phyloP scores from a whole-genome alignment of 2,113 vertebrate genomes.

The Sakesphorus luctuosus region DNA sequence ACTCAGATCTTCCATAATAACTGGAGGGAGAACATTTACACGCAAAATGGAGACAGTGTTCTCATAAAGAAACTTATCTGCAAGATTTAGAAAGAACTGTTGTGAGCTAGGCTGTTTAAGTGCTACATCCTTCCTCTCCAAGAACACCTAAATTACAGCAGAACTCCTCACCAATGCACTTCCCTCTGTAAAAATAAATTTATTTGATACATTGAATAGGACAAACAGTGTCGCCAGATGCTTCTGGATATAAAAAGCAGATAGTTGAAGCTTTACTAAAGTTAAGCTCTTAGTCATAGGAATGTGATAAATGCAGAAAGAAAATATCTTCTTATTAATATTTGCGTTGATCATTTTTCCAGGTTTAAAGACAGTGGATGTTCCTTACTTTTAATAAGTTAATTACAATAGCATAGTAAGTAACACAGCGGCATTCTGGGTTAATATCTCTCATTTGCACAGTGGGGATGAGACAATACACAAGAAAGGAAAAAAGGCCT shows the following conservation, averaged over 20 bases:
- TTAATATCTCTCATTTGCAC: neutral
- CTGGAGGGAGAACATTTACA: neutral
- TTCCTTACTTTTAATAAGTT: neutral
- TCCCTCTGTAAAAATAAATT: neutral
- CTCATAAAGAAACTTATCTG: neutral
- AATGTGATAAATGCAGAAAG: neutral
- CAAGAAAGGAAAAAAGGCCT: neutral
- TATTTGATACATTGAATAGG: neutral
- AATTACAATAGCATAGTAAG: neutral
- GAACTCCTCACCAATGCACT: neutral
- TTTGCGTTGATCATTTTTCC: neutral
- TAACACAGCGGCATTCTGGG: neutral
- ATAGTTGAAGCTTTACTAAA: constrained; percentile 1
- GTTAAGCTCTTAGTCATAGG: neutral
- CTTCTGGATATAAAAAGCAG: constrained; percentile 15
- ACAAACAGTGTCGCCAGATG: neutral
- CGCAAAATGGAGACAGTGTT: neutral
- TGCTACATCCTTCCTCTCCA: neutral
- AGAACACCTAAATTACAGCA: neutral
- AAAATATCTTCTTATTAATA: neutral
- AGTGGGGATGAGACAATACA: neutral
- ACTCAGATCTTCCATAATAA: neutral
- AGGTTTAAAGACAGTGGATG: neutral
- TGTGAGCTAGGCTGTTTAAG: neutral
- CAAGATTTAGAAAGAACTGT: neutral